A percentile compares a stretch with the other conserved stretches of the same genome.
Evolutionary conservation across 2,113 vertebrate genomes (phyloP).

Genomic region (Lamprotornis superbus): DNA sequence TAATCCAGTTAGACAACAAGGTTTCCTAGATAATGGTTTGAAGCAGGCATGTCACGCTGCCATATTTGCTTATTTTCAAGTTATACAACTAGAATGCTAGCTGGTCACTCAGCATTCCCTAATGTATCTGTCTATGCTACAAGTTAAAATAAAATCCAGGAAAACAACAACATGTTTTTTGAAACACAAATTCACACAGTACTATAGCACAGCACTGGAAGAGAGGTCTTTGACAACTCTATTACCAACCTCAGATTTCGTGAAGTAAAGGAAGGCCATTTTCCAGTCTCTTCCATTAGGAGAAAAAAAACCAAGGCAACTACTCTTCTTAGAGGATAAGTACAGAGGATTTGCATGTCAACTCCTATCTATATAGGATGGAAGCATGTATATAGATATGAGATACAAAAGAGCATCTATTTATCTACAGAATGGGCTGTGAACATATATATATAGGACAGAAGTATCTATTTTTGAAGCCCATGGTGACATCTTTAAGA

Average conservation of each 20-base stretch:
- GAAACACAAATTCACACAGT: neutral
- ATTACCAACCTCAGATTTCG: neutral
- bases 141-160: neutral
- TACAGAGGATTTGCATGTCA: neutral
- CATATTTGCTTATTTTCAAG: neutral
- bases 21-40: neutral
- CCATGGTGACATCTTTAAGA: neutral
- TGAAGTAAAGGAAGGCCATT: neutral
- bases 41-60: neutral
- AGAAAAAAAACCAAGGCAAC: neutral
- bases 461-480: neutral
- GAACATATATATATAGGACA: neutral
- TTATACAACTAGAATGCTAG: neutral
- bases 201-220: neutral
- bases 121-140: neutral
- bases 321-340: neutral
- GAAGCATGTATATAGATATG: neutral
- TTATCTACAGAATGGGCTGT: neutral
- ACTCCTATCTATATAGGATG: neutral
- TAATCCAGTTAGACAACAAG: neutral
- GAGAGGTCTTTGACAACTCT: neutral
- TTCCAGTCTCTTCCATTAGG: neutral
- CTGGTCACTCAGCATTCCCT: neutral
- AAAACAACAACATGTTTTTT: neutral
- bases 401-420: neutral